Conservation (phyloP, 2,113 vertebrate genomes). For the Brachypteracias leptosomus region DNA sequence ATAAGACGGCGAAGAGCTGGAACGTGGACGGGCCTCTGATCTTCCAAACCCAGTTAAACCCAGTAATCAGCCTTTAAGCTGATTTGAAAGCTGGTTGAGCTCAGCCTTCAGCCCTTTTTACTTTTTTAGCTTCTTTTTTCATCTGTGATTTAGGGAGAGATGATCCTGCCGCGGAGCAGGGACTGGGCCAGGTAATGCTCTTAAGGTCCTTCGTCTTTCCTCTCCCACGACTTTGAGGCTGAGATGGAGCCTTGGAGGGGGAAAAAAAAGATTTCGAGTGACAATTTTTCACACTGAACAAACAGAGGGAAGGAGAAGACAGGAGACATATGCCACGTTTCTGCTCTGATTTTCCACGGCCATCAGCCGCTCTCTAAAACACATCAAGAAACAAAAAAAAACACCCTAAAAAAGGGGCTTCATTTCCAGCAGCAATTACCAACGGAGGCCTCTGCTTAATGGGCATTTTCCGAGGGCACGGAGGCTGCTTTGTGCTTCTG, state of each 20-base stretch:
- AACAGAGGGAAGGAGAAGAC: background rate
- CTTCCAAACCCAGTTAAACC: conserved; percentile 57
- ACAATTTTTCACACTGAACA: conserved; percentile 17
- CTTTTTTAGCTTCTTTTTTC: background rate
- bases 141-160: conserved; percentile 6
- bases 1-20: background rate
- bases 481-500: conserved; percentile 16
- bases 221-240: background rate
- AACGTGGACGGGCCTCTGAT: conserved; percentile 8
- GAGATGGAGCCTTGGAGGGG: background rate
- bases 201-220: background rate
- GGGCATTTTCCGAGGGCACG: conserved; percentile 30
- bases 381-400: background rate
- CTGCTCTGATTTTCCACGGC: background rate
- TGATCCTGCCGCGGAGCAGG: conserved; percentile 2
- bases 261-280: background rate
- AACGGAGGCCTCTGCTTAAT: background rate
- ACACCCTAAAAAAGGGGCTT: background rate
- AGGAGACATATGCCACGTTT: background rate
- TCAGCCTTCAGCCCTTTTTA: background rate
- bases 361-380: background rate
- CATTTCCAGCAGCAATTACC: conserved; percentile 9
- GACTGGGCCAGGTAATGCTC: conserved; percentile 31
- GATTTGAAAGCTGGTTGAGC: conserved; percentile 36
- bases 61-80: conserved; percentile 51